These are phyloP conservation scores for Phalloptychus januarius DNA, from an alignment of 2,797 vertebrate species.

Conservation along the genomic window DNA sequence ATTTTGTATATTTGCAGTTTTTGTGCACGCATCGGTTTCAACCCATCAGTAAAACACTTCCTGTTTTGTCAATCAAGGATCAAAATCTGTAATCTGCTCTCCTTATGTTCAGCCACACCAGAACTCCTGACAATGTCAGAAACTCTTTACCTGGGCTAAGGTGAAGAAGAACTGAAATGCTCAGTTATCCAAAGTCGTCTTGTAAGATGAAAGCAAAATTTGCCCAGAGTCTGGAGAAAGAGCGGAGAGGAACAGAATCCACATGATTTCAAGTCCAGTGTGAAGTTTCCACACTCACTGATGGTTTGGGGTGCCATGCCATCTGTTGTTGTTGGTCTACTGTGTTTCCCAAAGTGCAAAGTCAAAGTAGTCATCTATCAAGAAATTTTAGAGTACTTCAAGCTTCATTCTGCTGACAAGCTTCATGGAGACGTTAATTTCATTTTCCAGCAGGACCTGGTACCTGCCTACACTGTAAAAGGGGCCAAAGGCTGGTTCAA, in stretches of 20 bases:
- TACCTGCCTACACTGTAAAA: no score
- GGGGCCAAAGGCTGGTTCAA: neutral
- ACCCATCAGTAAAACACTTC: neutral
- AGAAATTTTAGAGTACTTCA: no score
- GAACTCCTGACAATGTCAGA: neutral
- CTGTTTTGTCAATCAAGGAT: neutral
- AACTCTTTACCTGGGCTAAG: no score
- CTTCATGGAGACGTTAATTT: no score
- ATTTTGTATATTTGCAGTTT: neutral
- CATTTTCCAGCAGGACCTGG: no score
- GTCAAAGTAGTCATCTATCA: no score
- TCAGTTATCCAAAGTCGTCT: neutral
- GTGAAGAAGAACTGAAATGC: neutral
- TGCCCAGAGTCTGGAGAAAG: neutral
- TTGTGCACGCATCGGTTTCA: neutral
- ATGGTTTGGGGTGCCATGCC: neutral
- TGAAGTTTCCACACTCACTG: neutral
- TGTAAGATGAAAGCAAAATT: neutral
- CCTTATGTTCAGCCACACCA: neutral
- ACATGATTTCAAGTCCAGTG: neutral
- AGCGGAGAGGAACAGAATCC: neutral
- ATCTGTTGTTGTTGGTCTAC: neutral
- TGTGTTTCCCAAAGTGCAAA: no score
- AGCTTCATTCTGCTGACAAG: no score
- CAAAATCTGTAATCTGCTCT: neutral